Base-by-base conservation (phyloP, 2,888 invertebrate genomes). In the Altica lythri region DNA sequence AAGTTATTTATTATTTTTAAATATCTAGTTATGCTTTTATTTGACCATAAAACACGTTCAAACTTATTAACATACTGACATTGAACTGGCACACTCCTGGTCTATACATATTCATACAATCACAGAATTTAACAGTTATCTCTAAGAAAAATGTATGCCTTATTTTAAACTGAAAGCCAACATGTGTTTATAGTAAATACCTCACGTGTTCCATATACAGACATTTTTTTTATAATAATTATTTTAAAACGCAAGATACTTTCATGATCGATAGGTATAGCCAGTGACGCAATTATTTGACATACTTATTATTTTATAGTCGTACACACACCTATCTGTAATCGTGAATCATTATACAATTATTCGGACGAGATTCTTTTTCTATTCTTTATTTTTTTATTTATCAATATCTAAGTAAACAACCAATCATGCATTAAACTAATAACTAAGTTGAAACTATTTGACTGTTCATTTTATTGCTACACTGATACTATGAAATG, bases 291-390 rank as follows among this genome's bases (percentile, higher is more conserved):
- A 49, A 49, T 32, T 19, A 12, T 22, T 49, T 49, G 49, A 42
- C 49, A 49, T 22, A 42, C 40, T n/a, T 49, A 49, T 40, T 40
- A 16, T n/a, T n/a, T n/a, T n/a, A n/a, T n/a, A n/a, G n/a, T n/a
- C n/a, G n/a, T 14, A 35, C 25, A 49, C 49, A 42, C 49, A 18
- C 49, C 49, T 40, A 19, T 49, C 19, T 18, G 14, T 10, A 12
- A 30, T 14, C 32, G n/a, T 49, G 49, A 49, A 32, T 49, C 49
- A 49, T 14, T 13, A 12, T 40, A 14, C 19, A 12, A 17, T 16
- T 35, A 27, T 38, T 38, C 4, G 38, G 18, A 8, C 17, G 12
- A 19, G 22, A 10, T 22, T 40, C 22, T 18, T 19, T 40, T 37
- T 30, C 12, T n/a, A n/a, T n/a, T n/a, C n/a, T n/a, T n/a, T n/a